A percentile compares a stretch with the other conserved stretches of the same genome.
phyloP scores from a whole-genome alignment of 2,113 vertebrate genomes.

The Macquaria australasica region DNA sequence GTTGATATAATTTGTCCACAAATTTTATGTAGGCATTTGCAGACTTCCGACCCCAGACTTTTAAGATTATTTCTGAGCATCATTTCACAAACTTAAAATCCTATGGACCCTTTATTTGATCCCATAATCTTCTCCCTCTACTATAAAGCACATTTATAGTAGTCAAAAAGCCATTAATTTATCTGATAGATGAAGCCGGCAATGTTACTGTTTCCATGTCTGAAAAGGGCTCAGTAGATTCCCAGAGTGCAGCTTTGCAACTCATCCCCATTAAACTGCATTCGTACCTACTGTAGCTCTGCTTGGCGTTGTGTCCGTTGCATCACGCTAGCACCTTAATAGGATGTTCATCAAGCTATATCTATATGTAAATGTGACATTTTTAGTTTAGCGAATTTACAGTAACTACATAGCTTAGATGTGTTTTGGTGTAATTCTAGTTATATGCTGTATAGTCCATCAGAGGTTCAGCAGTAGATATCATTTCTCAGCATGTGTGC shows the following conservation, averaged over 20 bases:
- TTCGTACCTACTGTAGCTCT: constrained; percentile 11
- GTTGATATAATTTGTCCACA: too few relatives aligned
- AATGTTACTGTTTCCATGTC: constrained; percentile 28
- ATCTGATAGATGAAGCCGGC: background rate
- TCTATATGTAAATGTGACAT: background rate
- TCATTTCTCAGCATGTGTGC: constrained; percentile 33
- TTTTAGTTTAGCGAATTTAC: too few relatives aligned
- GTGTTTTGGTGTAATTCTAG: background rate
- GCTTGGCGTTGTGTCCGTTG: constrained; percentile 13
- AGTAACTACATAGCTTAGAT: background rate
- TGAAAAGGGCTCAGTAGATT: constrained; percentile 61
- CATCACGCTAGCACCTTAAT: constrained; percentile 5
- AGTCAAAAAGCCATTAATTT: background rate
- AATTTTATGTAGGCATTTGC: too few relatives aligned
- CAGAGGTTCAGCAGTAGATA: background rate
- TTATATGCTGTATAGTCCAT: background rate
- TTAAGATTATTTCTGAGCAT: background rate
- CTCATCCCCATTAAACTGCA: constrained; percentile 21
- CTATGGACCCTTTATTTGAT: background rate
- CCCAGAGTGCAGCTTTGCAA: constrained; percentile 20
- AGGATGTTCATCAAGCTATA: background rate
- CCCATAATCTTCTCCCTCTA: background rate
- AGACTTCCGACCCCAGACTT: too few relatives aligned
- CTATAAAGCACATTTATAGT: background rate
- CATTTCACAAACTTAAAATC: background rate